Base-by-base conservation (phyloP, 1,140 invertebrate species). In the Magallana angulata region DNA sequence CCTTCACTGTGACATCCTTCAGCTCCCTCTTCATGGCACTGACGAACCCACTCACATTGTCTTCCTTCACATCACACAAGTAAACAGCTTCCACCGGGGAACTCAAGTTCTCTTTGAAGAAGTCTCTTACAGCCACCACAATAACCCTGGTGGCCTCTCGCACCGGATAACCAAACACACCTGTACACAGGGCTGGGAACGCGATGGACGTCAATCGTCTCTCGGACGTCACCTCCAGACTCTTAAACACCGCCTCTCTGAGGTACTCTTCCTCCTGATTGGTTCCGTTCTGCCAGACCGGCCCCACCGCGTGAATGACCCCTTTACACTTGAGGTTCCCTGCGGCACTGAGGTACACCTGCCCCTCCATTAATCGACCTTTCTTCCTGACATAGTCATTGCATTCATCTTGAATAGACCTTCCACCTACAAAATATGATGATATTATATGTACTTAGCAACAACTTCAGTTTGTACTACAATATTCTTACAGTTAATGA, bases 291-390 rank as follows among this genome's bases (percentile, higher is more conserved):
- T 89, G 58, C 91, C 92, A 93, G 7, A 85, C 76, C 30, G 92
- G 92, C 16, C 91, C 92, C 16, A 92, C 91, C 68, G 92, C 91
- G 88, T 93, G 92, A 11, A 87, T 62, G 14, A 93, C 87, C 11
- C 16, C 59, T 57, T 92, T 91, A 86, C 90, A 93, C 4, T 86
- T 87, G 9, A 92, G 68, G 7, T 85, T 91, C n/a, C 92, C 92
- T 18, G 91, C 62, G 11, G 36, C 58, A 12, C 89, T 89, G 16
- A 89, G 76, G 62, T 76, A 91, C 8, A 92, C 90, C 0, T 90
- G 71, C 0, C 92, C 91, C 8, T 90, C 89, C 62, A 76, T 60
- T 4, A 93, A 64, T 0, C 71, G 60, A n/a, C 90, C 89, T 12
- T 91, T 87, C 2, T 85, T 56, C 12, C 48, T 59, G 12, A 92